Percentiles rank a stretch among this genome's conserved stretches.
phyloP scores from a whole-genome alignment of 2,113 vertebrate species.

The Turnix velox region DNA sequence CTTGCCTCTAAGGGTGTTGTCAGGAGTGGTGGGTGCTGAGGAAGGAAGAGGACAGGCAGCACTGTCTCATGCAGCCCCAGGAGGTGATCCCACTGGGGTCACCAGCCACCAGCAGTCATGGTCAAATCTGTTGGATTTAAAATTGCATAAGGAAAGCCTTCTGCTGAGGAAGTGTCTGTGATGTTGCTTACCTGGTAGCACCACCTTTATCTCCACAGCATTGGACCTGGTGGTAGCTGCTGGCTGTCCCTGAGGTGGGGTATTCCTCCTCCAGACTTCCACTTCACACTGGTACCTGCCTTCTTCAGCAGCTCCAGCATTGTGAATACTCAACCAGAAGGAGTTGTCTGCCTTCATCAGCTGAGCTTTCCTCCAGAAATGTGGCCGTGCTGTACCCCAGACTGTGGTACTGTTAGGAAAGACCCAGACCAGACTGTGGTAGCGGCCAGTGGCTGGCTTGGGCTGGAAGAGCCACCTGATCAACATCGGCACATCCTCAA shows the following conservation, averaged over 20 bases:
- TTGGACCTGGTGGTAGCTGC: slow-evolving; percentile 59
- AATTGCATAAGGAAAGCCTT: background rate
- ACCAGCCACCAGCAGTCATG: background rate
- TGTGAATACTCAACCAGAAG: slow-evolving; percentile 67
- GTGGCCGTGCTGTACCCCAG: slow-evolving; percentile 65
- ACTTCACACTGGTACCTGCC: slow-evolving; percentile 77
- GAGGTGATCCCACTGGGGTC: background rate
- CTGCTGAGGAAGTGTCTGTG: background rate
- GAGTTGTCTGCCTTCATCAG: background rate
- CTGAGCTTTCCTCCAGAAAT: slow-evolving; percentile 68
- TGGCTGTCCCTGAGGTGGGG: background rate
- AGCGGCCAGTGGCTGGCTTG: rapidly evolving
- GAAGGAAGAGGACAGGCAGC: background rate
- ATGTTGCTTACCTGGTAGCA: slow-evolving; percentile 73
- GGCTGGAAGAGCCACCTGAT: slow-evolving; percentile 77
- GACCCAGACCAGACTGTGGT: slow-evolving; percentile 64
- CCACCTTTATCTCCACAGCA: slow-evolving; percentile 58
- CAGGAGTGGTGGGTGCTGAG: background rate
- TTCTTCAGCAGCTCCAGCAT: slow-evolving; percentile 16
- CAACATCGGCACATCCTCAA: background rate
- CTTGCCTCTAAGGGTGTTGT: background rate
- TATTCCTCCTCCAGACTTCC: slow-evolving; percentile 64
- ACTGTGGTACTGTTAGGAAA: slow-evolving; percentile 56
- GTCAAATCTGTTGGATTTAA: background rate
- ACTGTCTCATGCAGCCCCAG: rapidly evolving